phyloP scores from a whole-genome alignment of 1,140 invertebrate species.

The Hesperophylax magnus region DNA sequence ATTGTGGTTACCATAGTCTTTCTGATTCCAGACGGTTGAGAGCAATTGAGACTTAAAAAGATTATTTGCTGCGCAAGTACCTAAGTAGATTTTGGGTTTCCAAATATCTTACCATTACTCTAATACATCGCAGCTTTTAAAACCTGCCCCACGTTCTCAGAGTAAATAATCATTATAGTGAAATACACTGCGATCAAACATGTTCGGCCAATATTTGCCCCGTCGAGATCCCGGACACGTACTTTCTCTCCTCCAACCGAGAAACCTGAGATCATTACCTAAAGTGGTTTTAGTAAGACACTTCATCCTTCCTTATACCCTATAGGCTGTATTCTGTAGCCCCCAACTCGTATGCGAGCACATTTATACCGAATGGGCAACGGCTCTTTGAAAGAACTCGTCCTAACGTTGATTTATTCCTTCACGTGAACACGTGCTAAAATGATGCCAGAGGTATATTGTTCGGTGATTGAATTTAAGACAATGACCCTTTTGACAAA shows the following conservation, averaged over 20 bases:
- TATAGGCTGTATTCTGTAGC: too few species aligned
- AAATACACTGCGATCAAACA: constrained; percentile 35
- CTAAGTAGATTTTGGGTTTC: neutral
- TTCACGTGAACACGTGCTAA: too few species aligned
- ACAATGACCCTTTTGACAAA: too few species aligned
- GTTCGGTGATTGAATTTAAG: too few species aligned
- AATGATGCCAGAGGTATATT: too few species aligned
- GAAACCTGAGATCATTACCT: constrained; percentile 48
- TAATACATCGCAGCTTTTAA: neutral
- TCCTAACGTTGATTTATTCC: too few species aligned
- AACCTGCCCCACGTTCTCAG: constrained; percentile 24
- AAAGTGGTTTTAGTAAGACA: constrained; percentile 50
- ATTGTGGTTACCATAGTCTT: too few species aligned
- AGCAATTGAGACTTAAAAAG: too few species aligned
- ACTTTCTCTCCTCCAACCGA: neutral
- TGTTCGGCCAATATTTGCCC: constrained; percentile 43
- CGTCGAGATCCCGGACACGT: constrained; percentile 18
- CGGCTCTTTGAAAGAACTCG: neutral
- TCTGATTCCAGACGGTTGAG: too few species aligned
- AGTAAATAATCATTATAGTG: constrained; percentile 43
- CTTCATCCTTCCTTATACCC: neutral
- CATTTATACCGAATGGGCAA: constrained; percentile 40
- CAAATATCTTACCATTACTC: neutral
- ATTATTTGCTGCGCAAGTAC: too few species aligned
- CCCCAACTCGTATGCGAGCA: constrained; percentile 27